Evolutionary conservation across 2,888 invertebrate genomes (phyloP), one percentile per base, ranked within the genome.

Genomic region (Hemithea aestivaria): DNA sequence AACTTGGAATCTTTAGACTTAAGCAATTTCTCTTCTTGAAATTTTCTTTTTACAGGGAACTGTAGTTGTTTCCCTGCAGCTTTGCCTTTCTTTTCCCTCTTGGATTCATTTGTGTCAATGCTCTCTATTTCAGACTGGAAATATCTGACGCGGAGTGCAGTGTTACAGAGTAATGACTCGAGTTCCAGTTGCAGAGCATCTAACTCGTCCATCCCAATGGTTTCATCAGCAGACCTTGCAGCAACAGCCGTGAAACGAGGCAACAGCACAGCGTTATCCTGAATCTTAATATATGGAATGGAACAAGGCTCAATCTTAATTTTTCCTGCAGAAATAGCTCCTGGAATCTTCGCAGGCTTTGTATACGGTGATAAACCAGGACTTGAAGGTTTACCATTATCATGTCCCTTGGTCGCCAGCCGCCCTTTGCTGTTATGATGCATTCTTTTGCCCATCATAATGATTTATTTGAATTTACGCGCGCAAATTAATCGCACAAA

Each of bases 121-220:
- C 88, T 90, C 30, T 92, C 90, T 41, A 92, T 91, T 79, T 95
- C 94, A 1, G 91, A 88, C 57, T 93, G 93, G n/a, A 97, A 89
- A 42, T 92, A 91, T 53, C 95, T 89, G 52, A 92, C 90, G 37
- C 97, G 89, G 8, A 96, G 90, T 0, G 95, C 95, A 34, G 94
- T 94, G 32, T 93, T 93, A 0, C 95, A 94, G 11, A 97, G 87
- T 31, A 97, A 82, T 10, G 93, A 92, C 76, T 98, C 97, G 32
- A 97, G 77, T 70, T 98, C 97, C 32, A 93, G 80, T 71, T 98
- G 97, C 6, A 98, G 81, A 1, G 91, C 89, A 70, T 97, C 96
- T 29, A 97, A 82, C 66, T 98, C 97, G 58, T 97, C 97, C 88
- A 96, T 93, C 9, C 92, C 93, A 43, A 97, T 90, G 2, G 91